phyloP scores from a whole-genome alignment of 2,113 vertebrate species.

The Patagioenas fasciata region DNA sequence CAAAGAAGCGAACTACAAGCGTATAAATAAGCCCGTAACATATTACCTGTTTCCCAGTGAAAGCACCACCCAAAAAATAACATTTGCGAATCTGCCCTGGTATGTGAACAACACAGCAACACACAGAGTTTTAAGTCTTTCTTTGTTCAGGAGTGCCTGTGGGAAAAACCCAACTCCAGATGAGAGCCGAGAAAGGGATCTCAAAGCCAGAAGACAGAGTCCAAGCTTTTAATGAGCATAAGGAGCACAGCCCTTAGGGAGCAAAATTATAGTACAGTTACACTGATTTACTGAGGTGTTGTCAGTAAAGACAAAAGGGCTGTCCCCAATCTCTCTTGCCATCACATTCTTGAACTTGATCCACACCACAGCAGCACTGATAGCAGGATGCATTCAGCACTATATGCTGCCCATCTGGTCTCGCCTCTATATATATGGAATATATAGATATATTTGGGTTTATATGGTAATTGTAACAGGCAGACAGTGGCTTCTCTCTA shows the following conservation, averaged over 20 bases:
- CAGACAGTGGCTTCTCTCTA: background rate
- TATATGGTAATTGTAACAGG: background rate
- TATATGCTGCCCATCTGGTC: background rate
- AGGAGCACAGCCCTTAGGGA: background rate
- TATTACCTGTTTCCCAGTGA: background rate
- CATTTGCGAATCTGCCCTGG: background rate
- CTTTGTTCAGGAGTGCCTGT: background rate
- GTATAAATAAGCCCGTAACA: background rate
- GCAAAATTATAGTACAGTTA: background rate
- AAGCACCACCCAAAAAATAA: background rate
- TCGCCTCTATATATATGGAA: background rate
- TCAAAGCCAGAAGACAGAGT: background rate
- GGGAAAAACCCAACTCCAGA: background rate
- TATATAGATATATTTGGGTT: background rate
- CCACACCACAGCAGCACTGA: background rate
- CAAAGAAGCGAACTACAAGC: accelerated
- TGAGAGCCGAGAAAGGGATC: background rate
- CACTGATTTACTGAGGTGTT: background rate
- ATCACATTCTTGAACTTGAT: background rate
- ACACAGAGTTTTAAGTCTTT: background rate
- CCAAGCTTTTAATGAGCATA: background rate
- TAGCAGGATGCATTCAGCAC: background rate
- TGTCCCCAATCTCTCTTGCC: background rate
- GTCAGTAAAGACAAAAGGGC: background rate
- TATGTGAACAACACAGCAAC: background rate